Conservation (phyloP, 2,888 invertebrate species). For the Elmis aenea region DNA sequence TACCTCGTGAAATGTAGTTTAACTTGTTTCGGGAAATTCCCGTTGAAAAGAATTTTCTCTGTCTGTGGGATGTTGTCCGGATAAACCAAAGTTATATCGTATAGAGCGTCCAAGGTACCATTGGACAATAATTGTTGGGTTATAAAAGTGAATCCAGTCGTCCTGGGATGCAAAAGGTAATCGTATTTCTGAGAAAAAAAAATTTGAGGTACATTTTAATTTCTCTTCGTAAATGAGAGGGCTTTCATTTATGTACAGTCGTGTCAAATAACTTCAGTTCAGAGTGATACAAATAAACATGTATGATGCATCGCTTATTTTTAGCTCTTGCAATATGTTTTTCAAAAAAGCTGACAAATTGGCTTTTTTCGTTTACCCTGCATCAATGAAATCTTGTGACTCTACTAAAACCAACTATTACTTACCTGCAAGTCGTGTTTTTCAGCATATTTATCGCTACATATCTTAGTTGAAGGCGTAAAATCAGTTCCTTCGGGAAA, state of each 20-base stretch:
- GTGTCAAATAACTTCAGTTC: too few relatives aligned
- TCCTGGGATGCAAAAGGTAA: constrained; percentile 81
- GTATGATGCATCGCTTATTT: too few relatives aligned
- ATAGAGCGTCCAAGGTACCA: constrained; percentile 67
- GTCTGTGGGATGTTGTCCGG: constrained; percentile 70
- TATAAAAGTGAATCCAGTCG: constrained; percentile 70
- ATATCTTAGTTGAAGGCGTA: constrained; percentile 60
- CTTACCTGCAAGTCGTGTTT: constrained; percentile 61
- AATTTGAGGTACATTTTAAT: too few relatives aligned
- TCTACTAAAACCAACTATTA: too few relatives aligned
- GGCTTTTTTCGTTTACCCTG: too few relatives aligned
- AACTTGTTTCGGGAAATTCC: constrained; percentile 68
- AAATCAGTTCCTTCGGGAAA: constrained; percentile 90
- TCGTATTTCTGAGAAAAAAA: constrained; percentile 51
- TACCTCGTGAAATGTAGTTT: constrained; percentile 71
- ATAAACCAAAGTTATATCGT: constrained; percentile 83
- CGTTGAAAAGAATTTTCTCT: constrained; percentile 65
- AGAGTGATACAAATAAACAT: too few relatives aligned
- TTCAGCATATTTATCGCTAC: constrained; percentile 68
- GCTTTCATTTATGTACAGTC: too few relatives aligned
- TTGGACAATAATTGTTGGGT: constrained; percentile 53
- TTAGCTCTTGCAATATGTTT: too few relatives aligned
- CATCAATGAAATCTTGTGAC: too few relatives aligned
- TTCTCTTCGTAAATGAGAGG: too few relatives aligned
- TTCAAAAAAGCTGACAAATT: too few relatives aligned